phyloP scores from a whole-genome alignment of 2,888 invertebrate species.

The Stramonita haemastoma region DNA sequence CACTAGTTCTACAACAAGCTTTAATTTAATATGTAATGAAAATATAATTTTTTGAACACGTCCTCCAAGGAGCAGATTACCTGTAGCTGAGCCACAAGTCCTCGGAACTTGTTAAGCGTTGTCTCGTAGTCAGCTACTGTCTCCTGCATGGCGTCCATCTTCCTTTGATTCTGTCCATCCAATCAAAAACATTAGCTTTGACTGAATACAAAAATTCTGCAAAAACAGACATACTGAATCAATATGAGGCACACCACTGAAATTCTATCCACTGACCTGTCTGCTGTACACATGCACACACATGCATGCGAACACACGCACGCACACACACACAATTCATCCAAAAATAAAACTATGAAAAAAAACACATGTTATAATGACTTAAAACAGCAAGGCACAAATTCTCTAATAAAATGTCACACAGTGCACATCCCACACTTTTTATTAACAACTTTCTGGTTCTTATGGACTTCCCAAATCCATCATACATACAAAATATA shows the following conservation, averaged over 20 bases:
- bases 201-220: neutral
- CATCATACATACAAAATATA: no score
- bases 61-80: slow-evolving; percentile 77
- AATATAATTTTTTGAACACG: no score
- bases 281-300: neutral
- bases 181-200: neutral
- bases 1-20: no score
- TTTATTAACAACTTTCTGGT: no score
- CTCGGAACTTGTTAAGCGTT: slow-evolving; percentile 96
- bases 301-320: neutral
- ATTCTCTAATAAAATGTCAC: no score
- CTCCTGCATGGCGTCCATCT: slow-evolving; percentile 91
- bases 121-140: slow-evolving; percentile 94
- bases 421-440: no score
- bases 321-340: neutral
- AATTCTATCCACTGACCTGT: no score
- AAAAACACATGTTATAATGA: no score
- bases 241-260: neutral
- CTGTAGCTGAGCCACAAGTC: slow-evolving; percentile 83
- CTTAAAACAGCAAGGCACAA: no score
- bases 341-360: no score
- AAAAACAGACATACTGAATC: neutral
- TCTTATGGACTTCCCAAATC: no score
- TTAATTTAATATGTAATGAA: no score
- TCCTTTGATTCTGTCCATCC: slow-evolving; percentile 55